These are phyloP conservation scores for Euplagia quadripunctaria DNA, from an alignment of 2,888 invertebrate genomes.

Conservation along the genomic window DNA sequence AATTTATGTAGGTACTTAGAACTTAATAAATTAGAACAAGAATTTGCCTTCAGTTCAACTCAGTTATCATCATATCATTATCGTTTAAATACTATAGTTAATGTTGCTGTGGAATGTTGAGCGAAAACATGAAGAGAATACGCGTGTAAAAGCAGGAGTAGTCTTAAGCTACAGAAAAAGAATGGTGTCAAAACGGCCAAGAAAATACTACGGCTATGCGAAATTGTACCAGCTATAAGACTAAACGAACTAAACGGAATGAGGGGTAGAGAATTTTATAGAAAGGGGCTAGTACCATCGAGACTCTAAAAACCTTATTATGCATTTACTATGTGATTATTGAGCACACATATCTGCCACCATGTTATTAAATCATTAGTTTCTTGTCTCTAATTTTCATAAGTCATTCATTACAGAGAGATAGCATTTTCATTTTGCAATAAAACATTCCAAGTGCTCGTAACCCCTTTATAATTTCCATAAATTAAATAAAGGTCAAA, in stretches of 20 bases:
- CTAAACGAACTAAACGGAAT: too few relatives aligned
- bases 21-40: too few relatives aligned
- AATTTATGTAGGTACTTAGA: too few relatives aligned
- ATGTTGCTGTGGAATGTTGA: neutral
- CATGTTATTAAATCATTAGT: conserved; percentile 5
- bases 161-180: too few relatives aligned
- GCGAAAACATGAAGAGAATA: too few relatives aligned
- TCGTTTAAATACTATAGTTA: neutral
- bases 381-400: conserved; percentile 24
- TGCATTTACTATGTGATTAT: neutral
- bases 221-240: too few relatives aligned
- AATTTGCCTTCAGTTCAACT: too few relatives aligned
- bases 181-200: too few relatives aligned
- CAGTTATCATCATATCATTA: neutral
- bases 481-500: conserved; percentile 75
- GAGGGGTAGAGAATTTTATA: neutral
- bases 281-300: too few relatives aligned
- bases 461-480: conserved; percentile 71
- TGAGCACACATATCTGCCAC: neutral
- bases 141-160: too few relatives aligned
- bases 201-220: too few relatives aligned
- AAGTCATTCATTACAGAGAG: conserved; percentile 34
- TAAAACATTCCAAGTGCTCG: conserved; percentile 52
- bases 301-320: neutral
- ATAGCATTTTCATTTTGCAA: conserved; percentile 56